Base-by-base conservation (phyloP, 1,140 invertebrate genomes). In the Gonatopus flavifemur region DNA sequence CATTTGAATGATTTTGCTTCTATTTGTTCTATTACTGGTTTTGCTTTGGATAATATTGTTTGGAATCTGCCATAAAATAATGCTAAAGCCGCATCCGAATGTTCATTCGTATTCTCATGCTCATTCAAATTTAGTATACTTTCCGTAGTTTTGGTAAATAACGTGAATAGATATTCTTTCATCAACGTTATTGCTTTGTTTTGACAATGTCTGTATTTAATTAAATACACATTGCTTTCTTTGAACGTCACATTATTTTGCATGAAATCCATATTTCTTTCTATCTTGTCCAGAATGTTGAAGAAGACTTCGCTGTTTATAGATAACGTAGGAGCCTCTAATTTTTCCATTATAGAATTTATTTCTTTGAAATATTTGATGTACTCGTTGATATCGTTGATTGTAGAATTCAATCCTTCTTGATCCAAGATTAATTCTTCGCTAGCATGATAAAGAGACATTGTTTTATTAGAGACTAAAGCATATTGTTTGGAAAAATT, bases 41-140 rank as follows among this genome's bases (percentile, higher is more conserved):
- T 91, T 1, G 94, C 82, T 70, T 93, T 89, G 0, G 88, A 86
- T 1, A 94, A 87, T 45, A 90, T 88, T 1, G 91, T 88, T 74
- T 94, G 89, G 77, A 97, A 97, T 76, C 95, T 94, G 0, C 94
- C 94, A 73, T 97, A 98, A 67, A 94, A 94, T 1, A 96, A 72
- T 0, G 93, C 91, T 70, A 94, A 90, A 1, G 91, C 88, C 21
- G 91, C 87, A 66, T 94, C 90, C 1, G 82, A 56, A 25, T 68
- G 76, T 25, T 80, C 79, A 24, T 77, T 76, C 1, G 64, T 57
- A 4, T 66, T 59, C 13, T 79, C 70, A 12, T 78, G 77, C n/a
- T 82, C 79, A 25, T 62, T 76, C 30, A 71, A 22, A 77, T 83
- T 55, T 64, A 72, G 33, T 82, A 71, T 39, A 83, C 87, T 78